These are phyloP conservation scores for Cephalopholis sonnerati DNA, from an alignment of 2,113 vertebrate genomes.

Conservation along the genomic window DNA sequence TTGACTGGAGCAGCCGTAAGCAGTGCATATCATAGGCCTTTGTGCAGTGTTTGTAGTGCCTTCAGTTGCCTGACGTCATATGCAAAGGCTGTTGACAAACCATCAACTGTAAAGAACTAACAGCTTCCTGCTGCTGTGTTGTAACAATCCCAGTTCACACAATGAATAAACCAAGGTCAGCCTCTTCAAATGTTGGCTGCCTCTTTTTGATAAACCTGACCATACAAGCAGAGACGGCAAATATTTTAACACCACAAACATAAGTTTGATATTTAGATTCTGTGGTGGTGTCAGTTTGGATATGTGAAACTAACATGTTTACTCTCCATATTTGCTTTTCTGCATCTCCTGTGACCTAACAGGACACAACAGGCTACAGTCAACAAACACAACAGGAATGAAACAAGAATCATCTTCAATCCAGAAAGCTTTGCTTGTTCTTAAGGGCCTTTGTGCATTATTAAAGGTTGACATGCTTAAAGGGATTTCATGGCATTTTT, in stretches of 20 bases:
- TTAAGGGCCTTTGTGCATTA: background rate
- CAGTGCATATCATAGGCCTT: too few species aligned
- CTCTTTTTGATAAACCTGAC: background rate
- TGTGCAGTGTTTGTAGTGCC: too few species aligned
- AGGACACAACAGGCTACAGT: background rate
- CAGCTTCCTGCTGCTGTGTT: background rate
- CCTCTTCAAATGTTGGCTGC: conserved; percentile 4
- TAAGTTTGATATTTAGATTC: background rate
- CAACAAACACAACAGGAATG: background rate
- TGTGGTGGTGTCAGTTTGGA: background rate
- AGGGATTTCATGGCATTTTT: background rate
- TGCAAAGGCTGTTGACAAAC: too few species aligned
- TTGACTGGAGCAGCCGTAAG: too few species aligned
- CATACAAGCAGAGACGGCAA: background rate
- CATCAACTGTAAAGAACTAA: too few species aligned
- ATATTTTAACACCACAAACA: background rate
- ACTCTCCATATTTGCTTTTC: conserved; percentile 23
- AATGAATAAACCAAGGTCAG: background rate
- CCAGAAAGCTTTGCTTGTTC: background rate
- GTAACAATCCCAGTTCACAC: background rate
- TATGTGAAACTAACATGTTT: conserved; percentile 14
- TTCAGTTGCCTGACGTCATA: too few species aligned
- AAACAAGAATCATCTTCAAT: background rate
- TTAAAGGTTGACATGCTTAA: background rate
- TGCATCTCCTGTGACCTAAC: background rate